Conservation (phyloP, 1,140 invertebrate genomes). For the Harlomillsia oculata region DNA sequence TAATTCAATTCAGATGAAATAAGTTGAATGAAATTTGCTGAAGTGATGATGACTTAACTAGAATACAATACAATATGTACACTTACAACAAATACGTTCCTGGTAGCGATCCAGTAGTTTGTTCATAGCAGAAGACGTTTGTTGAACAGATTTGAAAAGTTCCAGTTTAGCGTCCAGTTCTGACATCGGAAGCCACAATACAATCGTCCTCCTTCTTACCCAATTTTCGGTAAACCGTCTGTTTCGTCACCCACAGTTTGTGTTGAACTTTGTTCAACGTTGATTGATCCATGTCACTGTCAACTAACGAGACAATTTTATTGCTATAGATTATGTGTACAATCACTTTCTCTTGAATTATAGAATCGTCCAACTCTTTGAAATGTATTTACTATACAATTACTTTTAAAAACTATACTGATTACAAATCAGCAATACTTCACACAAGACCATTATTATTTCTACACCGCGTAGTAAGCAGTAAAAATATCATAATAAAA, state of each 20-base stretch:
- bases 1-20: conserved; percentile 37
- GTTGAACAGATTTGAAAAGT: conserved; percentile 88
- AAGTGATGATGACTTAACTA: neutral
- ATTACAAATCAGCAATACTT: no score
- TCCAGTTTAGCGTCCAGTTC: conserved; percentile 95
- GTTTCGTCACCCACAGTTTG: conserved; percentile 97
- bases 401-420: no score
- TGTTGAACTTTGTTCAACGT: conserved; percentile 76
- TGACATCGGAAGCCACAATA: conserved; percentile 87
- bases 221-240: conserved; percentile 83
- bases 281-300: conserved; percentile 39
- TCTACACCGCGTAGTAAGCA: no score
- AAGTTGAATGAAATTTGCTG: neutral
- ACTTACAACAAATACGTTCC: conserved; percentile 74
- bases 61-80: neutral
- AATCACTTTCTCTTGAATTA: no score
- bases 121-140: conserved; percentile 79
- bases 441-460: no score
- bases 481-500: no score
- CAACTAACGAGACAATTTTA: no score
- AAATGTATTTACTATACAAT: no score
- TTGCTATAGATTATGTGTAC: no score
- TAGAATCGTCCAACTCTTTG: no score
- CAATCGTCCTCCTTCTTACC: conserved; percentile 97
- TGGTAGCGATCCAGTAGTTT: conserved; percentile 88